Percentiles rank a stretch among this genome's conserved stretches.
These are phyloP conservation scores for Vesta saturnalis DNA, from an alignment of 2,888 invertebrate genomes.

Conservation along the genomic window DNA sequence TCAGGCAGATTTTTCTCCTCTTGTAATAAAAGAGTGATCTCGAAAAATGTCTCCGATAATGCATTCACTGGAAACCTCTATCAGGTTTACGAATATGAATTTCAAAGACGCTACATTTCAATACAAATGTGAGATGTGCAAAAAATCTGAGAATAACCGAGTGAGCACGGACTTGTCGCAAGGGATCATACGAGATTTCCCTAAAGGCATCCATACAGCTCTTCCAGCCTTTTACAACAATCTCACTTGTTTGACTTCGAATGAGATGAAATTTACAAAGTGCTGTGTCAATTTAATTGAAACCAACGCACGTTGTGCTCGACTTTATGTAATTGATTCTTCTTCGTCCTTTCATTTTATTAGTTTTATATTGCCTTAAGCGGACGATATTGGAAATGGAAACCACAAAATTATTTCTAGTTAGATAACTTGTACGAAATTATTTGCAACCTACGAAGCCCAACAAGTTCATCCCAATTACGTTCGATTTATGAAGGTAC, in stretches of 20 bases:
- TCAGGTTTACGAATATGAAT: conserved; percentile 41
- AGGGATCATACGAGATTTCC: conserved; percentile 48
- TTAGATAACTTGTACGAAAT: too few relatives aligned
- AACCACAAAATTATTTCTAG: too few relatives aligned
- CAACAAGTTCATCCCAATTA: too few relatives aligned
- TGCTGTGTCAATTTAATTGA: conserved; percentile 48
- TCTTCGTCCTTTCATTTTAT: conserved; percentile 18
- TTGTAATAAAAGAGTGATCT: conserved; percentile 36
- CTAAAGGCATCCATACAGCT: conserved; percentile 37
- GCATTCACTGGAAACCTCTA: conserved; percentile 32
- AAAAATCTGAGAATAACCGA: conserved; percentile 48
- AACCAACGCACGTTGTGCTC: conserved; percentile 24
- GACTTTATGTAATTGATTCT: conserved; percentile 29
- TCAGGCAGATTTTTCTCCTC: conserved; percentile 23
- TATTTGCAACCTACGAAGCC: too few relatives aligned
- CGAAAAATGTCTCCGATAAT: conserved; percentile 36
- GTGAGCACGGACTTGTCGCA: conserved; percentile 44
- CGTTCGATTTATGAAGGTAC: too few relatives aligned
- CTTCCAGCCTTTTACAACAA: conserved; percentile 39
- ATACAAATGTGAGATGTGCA: conserved; percentile 42
- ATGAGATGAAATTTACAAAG: conserved; percentile 48
- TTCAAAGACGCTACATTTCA: conserved; percentile 46
- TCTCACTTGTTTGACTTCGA: conserved; percentile 43
- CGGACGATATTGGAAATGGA: background rate
- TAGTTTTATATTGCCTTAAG: conserved; percentile 22